These are phyloP conservation scores for Illadopsis cleaveri DNA, from an alignment of 2,113 vertebrate genomes.

Conservation along the genomic window DNA sequence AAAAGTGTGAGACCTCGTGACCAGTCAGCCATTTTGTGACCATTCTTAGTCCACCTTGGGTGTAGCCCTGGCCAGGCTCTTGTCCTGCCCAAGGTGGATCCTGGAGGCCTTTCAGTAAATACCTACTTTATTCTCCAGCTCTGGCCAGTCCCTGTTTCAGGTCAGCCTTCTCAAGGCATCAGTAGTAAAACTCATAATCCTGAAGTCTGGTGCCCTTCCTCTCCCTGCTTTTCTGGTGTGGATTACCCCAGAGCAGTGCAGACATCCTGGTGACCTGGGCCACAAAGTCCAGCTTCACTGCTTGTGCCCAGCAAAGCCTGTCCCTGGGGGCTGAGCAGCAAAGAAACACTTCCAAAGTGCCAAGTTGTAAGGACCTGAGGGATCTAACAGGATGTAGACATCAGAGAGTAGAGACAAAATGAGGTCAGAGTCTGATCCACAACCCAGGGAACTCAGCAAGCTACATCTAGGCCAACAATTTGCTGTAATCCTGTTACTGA, in stretches of 20 bases:
- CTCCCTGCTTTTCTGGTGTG: background rate
- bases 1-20: background rate
- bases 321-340: background rate
- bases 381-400: background rate
- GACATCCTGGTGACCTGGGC: background rate
- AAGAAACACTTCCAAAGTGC: background rate
- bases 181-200: accelerated
- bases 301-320: accelerated
- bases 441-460: background rate
- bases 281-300: background rate
- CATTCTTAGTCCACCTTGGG: background rate
- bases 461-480: background rate
- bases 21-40: background rate
- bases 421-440: background rate
- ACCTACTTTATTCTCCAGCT: background rate
- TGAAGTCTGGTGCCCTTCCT: background rate
- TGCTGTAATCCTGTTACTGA: background rate
- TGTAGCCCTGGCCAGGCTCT: background rate
- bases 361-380: background rate
- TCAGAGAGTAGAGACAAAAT: conserved; percentile 8
- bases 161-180: background rate
- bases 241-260: background rate
- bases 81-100: background rate
- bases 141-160: background rate
- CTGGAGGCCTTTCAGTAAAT: background rate